These are phyloP conservation scores for Pollachius pollachius DNA, from an alignment of 2,113 vertebrate species.

Conservation along the genomic window DNA sequence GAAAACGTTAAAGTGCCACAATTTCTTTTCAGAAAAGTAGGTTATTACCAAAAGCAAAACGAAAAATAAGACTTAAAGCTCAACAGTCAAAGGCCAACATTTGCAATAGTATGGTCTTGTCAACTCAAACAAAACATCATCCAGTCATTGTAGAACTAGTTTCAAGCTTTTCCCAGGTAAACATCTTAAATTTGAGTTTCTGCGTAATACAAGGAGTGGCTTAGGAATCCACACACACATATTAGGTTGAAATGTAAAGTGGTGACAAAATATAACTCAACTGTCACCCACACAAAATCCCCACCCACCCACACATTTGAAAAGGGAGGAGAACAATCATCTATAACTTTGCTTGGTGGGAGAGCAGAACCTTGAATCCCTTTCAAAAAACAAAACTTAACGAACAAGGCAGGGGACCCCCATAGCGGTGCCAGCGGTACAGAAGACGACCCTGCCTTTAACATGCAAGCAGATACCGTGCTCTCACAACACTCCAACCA, in stretches of 20 bases:
- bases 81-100: not conserved
- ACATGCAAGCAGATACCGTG: conserved; percentile 21
- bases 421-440: not conserved
- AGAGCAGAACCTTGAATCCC: not conserved
- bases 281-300: not conserved
- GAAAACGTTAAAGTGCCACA: not conserved
- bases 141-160: conserved; percentile 31
- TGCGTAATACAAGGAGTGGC: not conserved
- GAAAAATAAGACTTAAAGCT: not conserved
- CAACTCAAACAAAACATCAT: conserved; percentile 39
- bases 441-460: not conserved
- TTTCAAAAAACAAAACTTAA: not conserved
- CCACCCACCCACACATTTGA: not conserved
- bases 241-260: not conserved
- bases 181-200: conserved; percentile 34
- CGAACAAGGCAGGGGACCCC: not conserved
- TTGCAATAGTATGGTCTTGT: not conserved
- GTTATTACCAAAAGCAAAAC: not conserved
- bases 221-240: too few species aligned
- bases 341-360: too few species aligned
- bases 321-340: not conserved
- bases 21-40: not conserved
- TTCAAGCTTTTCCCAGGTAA: conserved; percentile 80
- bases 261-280: not conserved
- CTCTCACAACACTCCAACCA: not conserved